Evolutionary conservation across 2,888 invertebrate species (phyloP), one percentile per base, ranked within the genome.

Genomic region (Neoaliturus tenellus): DNA sequence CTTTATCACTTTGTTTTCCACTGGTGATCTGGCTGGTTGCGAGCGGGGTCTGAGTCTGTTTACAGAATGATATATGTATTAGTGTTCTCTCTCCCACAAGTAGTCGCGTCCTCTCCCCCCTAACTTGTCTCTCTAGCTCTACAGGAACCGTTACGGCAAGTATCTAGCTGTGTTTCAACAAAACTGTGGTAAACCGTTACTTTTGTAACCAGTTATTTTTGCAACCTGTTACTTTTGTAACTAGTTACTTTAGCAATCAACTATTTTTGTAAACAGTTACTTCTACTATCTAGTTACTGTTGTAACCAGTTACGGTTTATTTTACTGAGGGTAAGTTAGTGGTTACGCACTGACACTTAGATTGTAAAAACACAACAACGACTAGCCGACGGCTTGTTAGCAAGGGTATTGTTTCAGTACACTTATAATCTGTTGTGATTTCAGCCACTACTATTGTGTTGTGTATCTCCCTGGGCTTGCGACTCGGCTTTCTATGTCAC

Each of bases 341-440:
- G n/a, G n/a, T n/a, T n/a, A n/a, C n/a, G 75, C 75, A 75, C 75
- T 28, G 78, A 28, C 55, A 55, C 78, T 69, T 39, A 35, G 71
- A 39, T 23, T 39, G 71, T 39, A 71, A 39, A 41, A 10, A 67
- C 81, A 67, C 35, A 35, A 25, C 80, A 41, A 48, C 39, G 35
- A 20, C 80, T 84, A 87, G 87, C 85, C 85, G 82, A 85, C 84
- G 84, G 84, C 84, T 84, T 84, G 84, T 84, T 84, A 84, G 84
- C 84, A 84, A 82, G 84, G 84, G 73, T 62, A 81, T n/a, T 83
- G 51, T 41, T 82, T n/a, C n/a, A n/a, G n/a, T n/a, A 58, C 67
- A 80, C 78, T 83, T 31, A 78, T 78, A 78, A 78, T 78, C 33
- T 78, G 55, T 73, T 82, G 73, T 81, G 62, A 73, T 82, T 82